These are phyloP conservation scores for Tetragnatha versicolor DNA, from an alignment of 1,140 invertebrate genomes.

Conservation along the genomic window DNA sequence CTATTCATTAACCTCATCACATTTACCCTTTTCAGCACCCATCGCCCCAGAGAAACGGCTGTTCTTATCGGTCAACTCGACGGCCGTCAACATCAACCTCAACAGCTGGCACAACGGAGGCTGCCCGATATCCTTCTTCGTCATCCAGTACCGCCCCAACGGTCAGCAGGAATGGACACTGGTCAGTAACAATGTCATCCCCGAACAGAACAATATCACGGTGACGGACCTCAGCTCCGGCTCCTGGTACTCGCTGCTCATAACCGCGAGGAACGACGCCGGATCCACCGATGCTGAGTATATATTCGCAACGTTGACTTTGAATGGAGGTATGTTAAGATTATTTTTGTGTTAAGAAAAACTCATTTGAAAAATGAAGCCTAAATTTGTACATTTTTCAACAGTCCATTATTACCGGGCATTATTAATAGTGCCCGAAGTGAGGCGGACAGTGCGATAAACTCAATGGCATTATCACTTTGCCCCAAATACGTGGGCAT, in stretches of 20 bases:
- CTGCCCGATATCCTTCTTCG: conserved; percentile 69
- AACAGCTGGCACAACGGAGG: conserved; percentile 67
- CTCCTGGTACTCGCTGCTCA: conserved; percentile 83
- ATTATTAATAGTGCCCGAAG: too few relatives aligned
- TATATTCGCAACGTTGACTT: conserved; percentile 74
- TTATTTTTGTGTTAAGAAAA: background rate
- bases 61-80: conserved; percentile 62
- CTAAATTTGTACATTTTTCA: too few relatives aligned
- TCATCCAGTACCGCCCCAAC: conserved; percentile 64
- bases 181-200: conserved; percentile 88
- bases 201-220: conserved; percentile 51
- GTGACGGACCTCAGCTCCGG: conserved; percentile 77
- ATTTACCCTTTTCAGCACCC: conserved; percentile 55
- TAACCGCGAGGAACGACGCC: conserved; percentile 91
- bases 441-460: too few relatives aligned
- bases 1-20: too few relatives aligned
- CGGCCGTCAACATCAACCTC: conserved; percentile 65
- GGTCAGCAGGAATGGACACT: conserved; percentile 72
- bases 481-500: too few relatives aligned
- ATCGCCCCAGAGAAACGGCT: conserved; percentile 54
- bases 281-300: conserved; percentile 85
- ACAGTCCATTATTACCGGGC: too few relatives aligned
- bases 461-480: too few relatives aligned
- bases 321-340: conserved; percentile 66
- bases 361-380: too few relatives aligned